These are phyloP conservation scores for Xestoiulus laeticollis DNA, from an alignment of 2,888 invertebrate species.

Conservation along the genomic window DNA sequence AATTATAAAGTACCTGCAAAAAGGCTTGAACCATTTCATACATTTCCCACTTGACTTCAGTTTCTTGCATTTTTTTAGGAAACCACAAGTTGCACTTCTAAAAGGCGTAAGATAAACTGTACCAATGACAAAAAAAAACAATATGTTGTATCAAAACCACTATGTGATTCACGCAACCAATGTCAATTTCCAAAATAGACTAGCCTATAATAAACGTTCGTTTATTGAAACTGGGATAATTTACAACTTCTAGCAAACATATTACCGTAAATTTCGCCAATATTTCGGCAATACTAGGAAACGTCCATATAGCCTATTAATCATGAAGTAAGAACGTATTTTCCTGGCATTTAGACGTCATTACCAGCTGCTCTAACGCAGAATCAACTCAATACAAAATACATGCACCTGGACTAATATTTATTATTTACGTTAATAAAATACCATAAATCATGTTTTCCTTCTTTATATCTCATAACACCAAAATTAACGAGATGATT, in stretches of 20 bases:
- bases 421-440: background rate
- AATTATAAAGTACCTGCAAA: slow-evolving; percentile 54
- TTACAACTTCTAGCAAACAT: too few relatives aligned
- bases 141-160: too few relatives aligned
- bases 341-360: background rate
- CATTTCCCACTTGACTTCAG: slow-evolving; percentile 56
- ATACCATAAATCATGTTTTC: background rate
- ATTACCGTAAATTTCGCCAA: too few relatives aligned
- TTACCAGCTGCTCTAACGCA: too few relatives aligned
- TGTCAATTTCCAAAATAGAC: too few relatives aligned
- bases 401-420: background rate
- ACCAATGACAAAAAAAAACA: too few relatives aligned
- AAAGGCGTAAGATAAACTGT: background rate
- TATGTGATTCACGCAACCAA: too few relatives aligned
- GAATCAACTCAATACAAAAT: too few relatives aligned
- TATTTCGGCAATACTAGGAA: too few relatives aligned
- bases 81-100: background rate
- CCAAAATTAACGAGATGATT: background rate
- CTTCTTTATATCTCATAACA: background rate
- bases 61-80: slow-evolving; percentile 47
- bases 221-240: too few relatives aligned
- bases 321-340: background rate
- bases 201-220: too few relatives aligned
- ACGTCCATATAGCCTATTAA: too few relatives aligned
- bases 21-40: slow-evolving; percentile 58